phyloP scores from a whole-genome alignment of 2,888 invertebrate genomes.

The Kuschelorhynchus macadamiae region DNA sequence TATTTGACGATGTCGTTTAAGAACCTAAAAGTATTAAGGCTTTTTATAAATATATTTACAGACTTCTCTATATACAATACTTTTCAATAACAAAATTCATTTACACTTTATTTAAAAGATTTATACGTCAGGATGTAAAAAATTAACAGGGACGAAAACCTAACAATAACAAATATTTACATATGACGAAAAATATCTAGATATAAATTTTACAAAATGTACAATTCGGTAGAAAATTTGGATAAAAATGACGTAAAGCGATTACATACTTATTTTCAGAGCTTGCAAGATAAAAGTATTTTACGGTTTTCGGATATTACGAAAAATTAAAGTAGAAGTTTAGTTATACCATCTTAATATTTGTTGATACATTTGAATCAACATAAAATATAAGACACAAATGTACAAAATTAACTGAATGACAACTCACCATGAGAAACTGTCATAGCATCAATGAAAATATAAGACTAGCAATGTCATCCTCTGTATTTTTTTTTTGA shows the following conservation, averaged over 20 bases:
- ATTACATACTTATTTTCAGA: no score
- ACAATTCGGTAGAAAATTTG: slow-evolving; percentile 28
- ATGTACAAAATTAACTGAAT: no score
- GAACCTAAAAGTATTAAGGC: slow-evolving; percentile 46
- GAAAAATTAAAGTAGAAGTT: no score
- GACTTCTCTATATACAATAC: slow-evolving; percentile 34
- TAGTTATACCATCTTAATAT: no score
- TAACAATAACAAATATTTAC: slow-evolving; percentile 68
- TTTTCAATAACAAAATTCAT: slow-evolving; percentile 41
- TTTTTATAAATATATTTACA: slow-evolving; percentile 51
- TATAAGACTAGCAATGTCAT: no score
- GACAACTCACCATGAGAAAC: no score
- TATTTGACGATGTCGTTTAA: slow-evolving; percentile 35
- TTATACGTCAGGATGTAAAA: slow-evolving; percentile 29
- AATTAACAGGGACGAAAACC: slow-evolving; percentile 55
- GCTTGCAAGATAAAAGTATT: no score
- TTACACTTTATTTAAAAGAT: slow-evolving; percentile 37
- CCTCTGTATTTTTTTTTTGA: no score
- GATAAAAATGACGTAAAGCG: slow-evolving; percentile 1
- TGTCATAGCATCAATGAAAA: no score
- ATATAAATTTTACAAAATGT: slow-evolving; percentile 17
- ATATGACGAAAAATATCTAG: slow-evolving; percentile 60
- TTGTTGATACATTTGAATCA: no score
- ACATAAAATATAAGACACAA: no score
- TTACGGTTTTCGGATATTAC: no score